These are phyloP conservation scores for Nyctibius grandis DNA, from an alignment of 2,797 vertebrate species.

Conservation along the genomic window DNA sequence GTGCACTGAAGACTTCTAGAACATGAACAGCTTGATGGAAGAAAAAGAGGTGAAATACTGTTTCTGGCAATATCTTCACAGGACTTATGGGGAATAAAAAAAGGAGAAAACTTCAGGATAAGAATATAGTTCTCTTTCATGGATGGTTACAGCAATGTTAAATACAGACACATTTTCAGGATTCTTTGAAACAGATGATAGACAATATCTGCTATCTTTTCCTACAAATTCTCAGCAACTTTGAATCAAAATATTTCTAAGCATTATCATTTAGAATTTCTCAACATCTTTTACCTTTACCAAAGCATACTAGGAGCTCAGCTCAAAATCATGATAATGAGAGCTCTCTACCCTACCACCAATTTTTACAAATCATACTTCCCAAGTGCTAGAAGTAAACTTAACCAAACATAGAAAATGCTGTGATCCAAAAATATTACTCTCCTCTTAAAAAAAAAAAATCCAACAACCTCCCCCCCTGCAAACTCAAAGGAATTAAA, in stretches of 20 bases:
- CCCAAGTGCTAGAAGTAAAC: not conserved
- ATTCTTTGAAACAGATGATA: not conserved
- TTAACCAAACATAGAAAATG: not conserved
- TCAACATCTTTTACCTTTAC: not conserved
- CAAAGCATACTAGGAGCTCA: not conserved
- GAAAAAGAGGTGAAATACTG: not conserved
- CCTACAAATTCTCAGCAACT: not conserved
- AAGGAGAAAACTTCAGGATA: not conserved
- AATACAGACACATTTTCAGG: not conserved
- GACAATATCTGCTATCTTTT: not conserved
- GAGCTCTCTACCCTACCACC: not conserved
- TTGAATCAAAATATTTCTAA: not conserved
- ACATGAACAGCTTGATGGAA: not conserved
- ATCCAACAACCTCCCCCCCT: not conserved
- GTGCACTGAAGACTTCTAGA: not conserved
- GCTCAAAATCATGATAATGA: not conserved
- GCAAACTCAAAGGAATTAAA: not conserved
- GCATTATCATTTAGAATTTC: not conserved
- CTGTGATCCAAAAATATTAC: not conserved
- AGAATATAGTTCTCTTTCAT: not conserved
- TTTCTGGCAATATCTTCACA: not conserved
- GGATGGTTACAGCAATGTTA: not conserved
- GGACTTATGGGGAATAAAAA: not conserved
- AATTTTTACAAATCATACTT: not conserved
- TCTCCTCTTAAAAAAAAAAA: not conserved